Evolutionary conservation across 2,888 invertebrate species (phyloP), one percentile per base, ranked within the genome.

Genomic region (Volucella zonaria): DNA sequence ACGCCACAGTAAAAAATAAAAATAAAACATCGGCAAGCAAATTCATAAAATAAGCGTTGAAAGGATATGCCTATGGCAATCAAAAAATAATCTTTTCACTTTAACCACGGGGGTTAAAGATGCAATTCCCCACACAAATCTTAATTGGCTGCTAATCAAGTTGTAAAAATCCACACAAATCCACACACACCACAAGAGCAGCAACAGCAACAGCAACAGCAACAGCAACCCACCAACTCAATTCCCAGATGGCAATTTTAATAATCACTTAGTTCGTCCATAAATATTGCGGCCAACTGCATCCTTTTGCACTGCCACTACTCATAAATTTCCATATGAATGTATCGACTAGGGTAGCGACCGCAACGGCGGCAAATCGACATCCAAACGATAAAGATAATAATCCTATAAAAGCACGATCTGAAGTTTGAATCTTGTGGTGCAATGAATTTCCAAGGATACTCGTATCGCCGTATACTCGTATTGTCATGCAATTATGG

Each of bases 61-160:
- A 73, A 15, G n/a, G 23, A 43, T 43, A n/a, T 52, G 45, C 42
- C 54, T 31, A 31, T 9, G 31, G 54, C 8, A 47, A 43, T 45
- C 42, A 23, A 54, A 56, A 54, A 15, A 8, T 42, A 38, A 43
- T 43, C 54, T 70, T 14, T 15, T 49, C 23, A 23, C 45, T 43
- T 31, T 45, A 38, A 59, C 49, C 38, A 59, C 23, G 8, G 42
- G 38, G 49, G 42, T 38, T 18, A 31, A 18, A 56, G 56, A 31
- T 66, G 47, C 18, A 59, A 77, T 77, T 54, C 45, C 49, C 11
- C 31, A 45, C 80, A 80, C 31, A 31, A 31, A 80, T 80, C 75
- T 80, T 80, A 83, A 83, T 83, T 83, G 83, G 70, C 79, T 70
- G 75, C 75, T 83, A 83, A 83, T 83, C 80, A 80, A 83, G 83